These are phyloP conservation scores for Nasonovia ribisnigri DNA, from an alignment of 2,888 invertebrate genomes.

Conservation along the genomic window DNA sequence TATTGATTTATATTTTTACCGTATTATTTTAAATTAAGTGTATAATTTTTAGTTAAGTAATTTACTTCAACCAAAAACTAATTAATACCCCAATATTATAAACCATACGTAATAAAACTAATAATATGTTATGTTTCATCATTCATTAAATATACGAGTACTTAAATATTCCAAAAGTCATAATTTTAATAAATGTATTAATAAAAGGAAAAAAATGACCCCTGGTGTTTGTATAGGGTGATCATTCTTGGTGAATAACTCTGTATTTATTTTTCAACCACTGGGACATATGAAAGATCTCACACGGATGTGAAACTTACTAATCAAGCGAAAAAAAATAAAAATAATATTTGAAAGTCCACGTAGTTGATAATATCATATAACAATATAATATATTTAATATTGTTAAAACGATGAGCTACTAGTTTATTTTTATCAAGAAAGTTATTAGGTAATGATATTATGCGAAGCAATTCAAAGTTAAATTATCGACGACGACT, in stretches of 20 bases:
- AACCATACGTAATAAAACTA: background rate
- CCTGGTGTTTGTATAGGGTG: too few species aligned
- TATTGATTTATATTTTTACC: background rate
- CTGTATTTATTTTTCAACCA: background rate
- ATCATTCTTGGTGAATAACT: background rate
- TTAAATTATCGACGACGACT: background rate
- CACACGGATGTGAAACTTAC: background rate
- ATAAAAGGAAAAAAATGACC: background rate
- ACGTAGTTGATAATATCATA: too few species aligned
- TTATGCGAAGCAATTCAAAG: background rate
- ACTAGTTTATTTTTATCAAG: background rate
- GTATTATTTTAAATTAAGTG: background rate
- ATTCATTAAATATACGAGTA: background rate
- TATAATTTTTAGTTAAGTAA: background rate
- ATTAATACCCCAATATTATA: background rate
- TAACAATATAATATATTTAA: background rate
- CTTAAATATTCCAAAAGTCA: background rate
- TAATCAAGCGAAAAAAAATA: background rate
- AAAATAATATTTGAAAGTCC: too few species aligned
- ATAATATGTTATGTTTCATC: background rate
- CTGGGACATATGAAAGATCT: background rate
- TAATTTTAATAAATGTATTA: background rate
- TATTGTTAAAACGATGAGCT: background rate
- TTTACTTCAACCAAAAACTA: background rate
- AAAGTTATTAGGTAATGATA: background rate